These are phyloP conservation scores for Xestia sexstrigata DNA, from an alignment of 2,888 invertebrate genomes.

Conservation along the genomic window DNA sequence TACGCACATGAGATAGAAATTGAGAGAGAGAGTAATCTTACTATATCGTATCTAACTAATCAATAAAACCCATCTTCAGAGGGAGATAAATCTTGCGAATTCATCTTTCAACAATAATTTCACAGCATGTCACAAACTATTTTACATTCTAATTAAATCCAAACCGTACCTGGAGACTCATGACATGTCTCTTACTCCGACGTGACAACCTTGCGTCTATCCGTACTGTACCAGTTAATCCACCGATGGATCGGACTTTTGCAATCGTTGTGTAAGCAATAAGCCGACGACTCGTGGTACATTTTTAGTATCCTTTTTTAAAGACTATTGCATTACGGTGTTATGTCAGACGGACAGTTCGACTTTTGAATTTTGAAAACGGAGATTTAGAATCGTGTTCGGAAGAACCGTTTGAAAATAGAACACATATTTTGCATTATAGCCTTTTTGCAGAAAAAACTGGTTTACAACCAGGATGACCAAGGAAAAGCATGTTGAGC, in stretches of 20 bases:
- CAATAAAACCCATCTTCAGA: not conserved
- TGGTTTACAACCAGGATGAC: too few species aligned
- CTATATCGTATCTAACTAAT: too few species aligned
- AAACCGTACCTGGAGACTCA: not conserved
- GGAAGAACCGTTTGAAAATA: not conserved
- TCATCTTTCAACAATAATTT: not conserved
- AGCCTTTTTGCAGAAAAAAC: too few species aligned
- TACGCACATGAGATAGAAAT: not conserved
- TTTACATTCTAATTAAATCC: conserved; percentile 8
- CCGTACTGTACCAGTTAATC: conserved; percentile 43
- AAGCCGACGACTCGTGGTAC: conserved; percentile 8
- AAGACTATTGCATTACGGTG: conserved; percentile 5
- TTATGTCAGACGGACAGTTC: not conserved
- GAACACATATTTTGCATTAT: too few species aligned
- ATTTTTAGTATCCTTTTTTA: conserved; percentile 49
- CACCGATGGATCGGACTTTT: conserved; percentile 43
- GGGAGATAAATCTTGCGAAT: not conserved
- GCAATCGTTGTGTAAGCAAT: conserved; percentile 45
- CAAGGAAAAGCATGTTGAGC: too few species aligned
- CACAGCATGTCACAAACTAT: not conserved
- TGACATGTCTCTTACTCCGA: conserved; percentile 5
- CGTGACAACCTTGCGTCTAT: conserved; percentile 51
- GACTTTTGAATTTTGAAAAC: not conserved
- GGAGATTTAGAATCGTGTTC: not conserved
- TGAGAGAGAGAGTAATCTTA: too few species aligned